Evolutionary conservation across 2,113 vertebrate genomes (phyloP).

Genomic region (Tangachromis dhanisi): DNA sequence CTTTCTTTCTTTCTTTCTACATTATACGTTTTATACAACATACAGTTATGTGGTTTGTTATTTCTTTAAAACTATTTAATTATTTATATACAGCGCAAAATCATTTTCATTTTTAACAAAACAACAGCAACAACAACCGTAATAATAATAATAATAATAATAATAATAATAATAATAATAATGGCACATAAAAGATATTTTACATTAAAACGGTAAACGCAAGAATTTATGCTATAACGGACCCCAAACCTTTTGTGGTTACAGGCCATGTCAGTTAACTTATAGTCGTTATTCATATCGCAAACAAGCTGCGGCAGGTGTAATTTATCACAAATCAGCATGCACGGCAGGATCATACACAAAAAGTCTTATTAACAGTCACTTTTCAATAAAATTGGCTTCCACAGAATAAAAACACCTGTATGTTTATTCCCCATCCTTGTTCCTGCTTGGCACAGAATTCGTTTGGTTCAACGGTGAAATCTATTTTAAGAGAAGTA

Average conservation of each 20-base stretch:
- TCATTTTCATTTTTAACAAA: neutral
- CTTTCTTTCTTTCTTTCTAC: neutral
- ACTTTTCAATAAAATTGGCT: neutral
- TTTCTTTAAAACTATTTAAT: neutral
- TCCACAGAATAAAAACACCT: neutral
- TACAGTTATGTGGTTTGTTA: neutral
- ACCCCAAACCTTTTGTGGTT: neutral
- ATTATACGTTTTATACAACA: neutral
- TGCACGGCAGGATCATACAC: neutral
- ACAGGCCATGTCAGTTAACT: neutral
- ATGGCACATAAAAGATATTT: neutral
- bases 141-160: neutral
- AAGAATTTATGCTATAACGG: neutral
- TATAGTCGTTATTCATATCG: neutral
- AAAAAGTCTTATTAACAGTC: neutral
- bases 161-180: neutral
- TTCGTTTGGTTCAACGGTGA: neutral
- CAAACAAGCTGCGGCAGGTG: neutral
- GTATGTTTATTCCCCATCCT: neutral
- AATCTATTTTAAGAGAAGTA: neutral
- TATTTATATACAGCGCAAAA: neutral
- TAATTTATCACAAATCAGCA: neutral
- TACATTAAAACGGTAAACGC: neutral
- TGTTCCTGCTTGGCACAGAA: neutral
- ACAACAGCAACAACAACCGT: too few species aligned